phyloP scores from a whole-genome alignment of 2,888 invertebrate species.

The Venustoraphidia nigricollis region DNA sequence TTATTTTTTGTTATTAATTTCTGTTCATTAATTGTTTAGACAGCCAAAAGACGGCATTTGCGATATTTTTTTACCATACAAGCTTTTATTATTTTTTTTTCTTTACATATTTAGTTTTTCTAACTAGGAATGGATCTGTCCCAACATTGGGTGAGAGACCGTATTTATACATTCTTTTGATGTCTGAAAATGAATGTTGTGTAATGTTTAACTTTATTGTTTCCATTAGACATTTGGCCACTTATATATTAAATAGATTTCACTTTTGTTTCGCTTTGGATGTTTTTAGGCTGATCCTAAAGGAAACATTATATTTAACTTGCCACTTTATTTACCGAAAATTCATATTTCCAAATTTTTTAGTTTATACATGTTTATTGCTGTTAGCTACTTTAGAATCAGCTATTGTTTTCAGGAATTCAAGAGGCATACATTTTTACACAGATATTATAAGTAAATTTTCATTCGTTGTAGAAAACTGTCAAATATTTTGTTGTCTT shows the following conservation, averaged over 20 bases:
- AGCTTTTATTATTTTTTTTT: constrained; percentile 14
- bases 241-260: neutral
- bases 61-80: too few relatives aligned
- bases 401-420: too few relatives aligned
- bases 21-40: too few relatives aligned
- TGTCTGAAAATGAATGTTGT: neutral
- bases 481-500: neutral
- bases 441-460: too few relatives aligned
- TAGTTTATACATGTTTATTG: too few relatives aligned
- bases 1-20: too few relatives aligned
- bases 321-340: constrained; percentile 1
- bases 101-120: constrained; percentile 41
- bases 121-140: constrained; percentile 47
- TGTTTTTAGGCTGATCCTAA: constrained; percentile 7
- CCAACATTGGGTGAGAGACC: constrained; percentile 47
- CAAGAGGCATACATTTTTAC: too few relatives aligned
- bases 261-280: constrained; percentile 9
- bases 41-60: too few relatives aligned
- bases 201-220: neutral
- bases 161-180: constrained; percentile 14
- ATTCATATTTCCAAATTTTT: too few relatives aligned
- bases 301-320: neutral
- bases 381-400: too few relatives aligned
- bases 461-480: too few relatives aligned
- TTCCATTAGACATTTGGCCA: neutral